A percentile compares a stretch with the other conserved stretches of the same genome.
These are phyloP conservation scores for Euwallacea similis DNA, from an alignment of 1,140 invertebrate species.

Conservation along the genomic window DNA sequence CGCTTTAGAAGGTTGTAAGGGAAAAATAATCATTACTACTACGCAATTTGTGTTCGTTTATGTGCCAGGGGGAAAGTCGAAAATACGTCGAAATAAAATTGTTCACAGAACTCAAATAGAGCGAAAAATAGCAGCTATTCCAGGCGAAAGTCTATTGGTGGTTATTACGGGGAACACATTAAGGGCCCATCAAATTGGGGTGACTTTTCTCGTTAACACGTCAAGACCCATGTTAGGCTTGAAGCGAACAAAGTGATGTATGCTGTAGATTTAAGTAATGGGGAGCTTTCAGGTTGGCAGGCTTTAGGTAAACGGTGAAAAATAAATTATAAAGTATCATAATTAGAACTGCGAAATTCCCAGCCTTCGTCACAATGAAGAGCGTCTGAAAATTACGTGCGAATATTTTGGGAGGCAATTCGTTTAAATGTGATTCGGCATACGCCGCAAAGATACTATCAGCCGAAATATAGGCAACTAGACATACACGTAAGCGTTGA, in stretches of 20 bases:
- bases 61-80: not conserved
- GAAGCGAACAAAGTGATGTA: not conserved
- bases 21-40: constrained; percentile 10
- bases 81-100: not conserved
- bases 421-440: too few species aligned
- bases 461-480: too few species aligned
- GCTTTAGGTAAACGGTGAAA: too few species aligned
- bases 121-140: not conserved
- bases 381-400: too few species aligned
- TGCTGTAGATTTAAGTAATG: not conserved
- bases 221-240: constrained; percentile 1
- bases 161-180: not conserved
- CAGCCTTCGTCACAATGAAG: too few species aligned
- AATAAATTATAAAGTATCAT: too few species aligned
- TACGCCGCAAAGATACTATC: too few species aligned
- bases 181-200: not conserved
- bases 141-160: not conserved
- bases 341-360: too few species aligned
- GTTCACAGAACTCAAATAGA: not conserved
- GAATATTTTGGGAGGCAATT: too few species aligned
- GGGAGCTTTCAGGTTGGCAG: too few species aligned
- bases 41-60: not conserved
- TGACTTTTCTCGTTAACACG: constrained; percentile 3
- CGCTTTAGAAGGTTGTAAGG: not conserved
- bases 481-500: too few species aligned